Conservation (phyloP, 2,888 invertebrate species). For the Drosophila suboccidentalis region DNA sequence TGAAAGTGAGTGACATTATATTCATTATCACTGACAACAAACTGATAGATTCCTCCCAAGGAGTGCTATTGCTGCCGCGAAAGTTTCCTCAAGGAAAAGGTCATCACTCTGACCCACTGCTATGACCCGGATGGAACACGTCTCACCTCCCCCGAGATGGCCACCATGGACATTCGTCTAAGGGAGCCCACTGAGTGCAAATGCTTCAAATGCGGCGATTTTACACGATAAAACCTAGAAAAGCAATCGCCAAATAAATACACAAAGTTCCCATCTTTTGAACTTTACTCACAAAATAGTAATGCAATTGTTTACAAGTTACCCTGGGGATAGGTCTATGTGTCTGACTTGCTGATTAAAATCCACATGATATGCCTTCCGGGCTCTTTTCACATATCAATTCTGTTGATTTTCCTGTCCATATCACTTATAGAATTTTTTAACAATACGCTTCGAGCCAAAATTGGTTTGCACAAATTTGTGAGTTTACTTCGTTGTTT, state of each 20-base stretch:
- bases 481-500: background rate
- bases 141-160: slow-evolving; percentile 89
- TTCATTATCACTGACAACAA: background rate
- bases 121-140: slow-evolving; percentile 95
- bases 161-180: slow-evolving; percentile 92
- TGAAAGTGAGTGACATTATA: slow-evolving; percentile 87
- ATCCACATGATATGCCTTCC: slow-evolving; percentile 26
- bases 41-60: slow-evolving; percentile 80
- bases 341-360: slow-evolving; percentile 49
- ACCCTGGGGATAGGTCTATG: background rate
- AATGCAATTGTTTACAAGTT: slow-evolving; percentile 3
- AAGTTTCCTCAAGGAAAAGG: slow-evolving; percentile 92
- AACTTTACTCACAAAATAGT: slow-evolving; percentile 18
- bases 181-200: slow-evolving; percentile 95
- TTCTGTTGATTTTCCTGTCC: slow-evolving; percentile 21
- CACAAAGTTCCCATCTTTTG: slow-evolving; percentile 35
- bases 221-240: slow-evolving; percentile 88
- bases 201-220: slow-evolving; percentile 96
- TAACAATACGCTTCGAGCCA: slow-evolving; percentile 15
- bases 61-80: slow-evolving; percentile 97
- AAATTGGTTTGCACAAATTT: slow-evolving; percentile 1
- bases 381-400: slow-evolving; percentile 13
- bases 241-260: background rate
- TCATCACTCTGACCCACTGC: slow-evolving; percentile 93
- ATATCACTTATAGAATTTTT: slow-evolving; percentile 28